These are phyloP conservation scores for Platyura marginata DNA, from an alignment of 1,140 invertebrate genomes.

Conservation along the genomic window DNA sequence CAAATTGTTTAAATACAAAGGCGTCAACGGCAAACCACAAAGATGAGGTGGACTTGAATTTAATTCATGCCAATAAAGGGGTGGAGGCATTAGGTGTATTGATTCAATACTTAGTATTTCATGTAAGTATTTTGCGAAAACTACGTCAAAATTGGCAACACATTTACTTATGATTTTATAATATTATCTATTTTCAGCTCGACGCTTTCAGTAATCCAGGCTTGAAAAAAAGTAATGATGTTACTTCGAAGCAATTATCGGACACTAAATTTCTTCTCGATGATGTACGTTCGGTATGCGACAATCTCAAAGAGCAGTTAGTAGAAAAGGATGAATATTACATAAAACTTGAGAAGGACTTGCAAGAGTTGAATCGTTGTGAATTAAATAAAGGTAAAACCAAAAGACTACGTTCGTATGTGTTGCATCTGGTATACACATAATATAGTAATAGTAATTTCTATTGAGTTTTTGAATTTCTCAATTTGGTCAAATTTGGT, in stretches of 20 bases:
- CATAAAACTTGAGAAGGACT: slow-evolving; percentile 12
- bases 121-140: slow-evolving; percentile 31
- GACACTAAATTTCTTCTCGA: slow-evolving; percentile 29
- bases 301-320: slow-evolving; percentile 30
- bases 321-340: slow-evolving; percentile 23
- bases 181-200: slow-evolving; percentile 25
- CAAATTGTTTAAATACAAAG: not conserved
- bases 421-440: not conserved
- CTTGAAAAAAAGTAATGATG: slow-evolving; percentile 31
- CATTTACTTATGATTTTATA: not conserved
- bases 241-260: slow-evolving; percentile 27
- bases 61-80: slow-evolving; percentile 24
- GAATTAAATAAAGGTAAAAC: slow-evolving; percentile 20
- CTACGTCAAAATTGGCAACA: not conserved
- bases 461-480: not conserved
- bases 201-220: slow-evolving; percentile 34
- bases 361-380: slow-evolving; percentile 11
- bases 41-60: not conserved
- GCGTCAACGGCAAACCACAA: not conserved
- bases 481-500: not conserved
- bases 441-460: not conserved
- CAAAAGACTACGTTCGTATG: too few species aligned
- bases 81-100: slow-evolving; percentile 48
- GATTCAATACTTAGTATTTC: slow-evolving; percentile 47
- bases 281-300: slow-evolving; percentile 28